phyloP scores from a whole-genome alignment of 1,140 invertebrate genomes.

The Manduca sexta region DNA sequence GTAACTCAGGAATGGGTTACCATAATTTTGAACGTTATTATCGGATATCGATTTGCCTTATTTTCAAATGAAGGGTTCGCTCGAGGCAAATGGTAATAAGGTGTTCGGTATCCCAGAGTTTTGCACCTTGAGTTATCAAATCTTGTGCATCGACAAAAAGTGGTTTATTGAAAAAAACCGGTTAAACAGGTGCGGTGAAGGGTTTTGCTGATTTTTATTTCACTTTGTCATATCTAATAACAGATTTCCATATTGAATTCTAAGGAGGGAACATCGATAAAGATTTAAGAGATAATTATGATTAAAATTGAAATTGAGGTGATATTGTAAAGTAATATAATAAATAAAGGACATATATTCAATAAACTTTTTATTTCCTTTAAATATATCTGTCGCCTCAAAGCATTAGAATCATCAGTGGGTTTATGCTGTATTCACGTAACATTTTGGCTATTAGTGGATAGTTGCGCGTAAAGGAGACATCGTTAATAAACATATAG shows the following conservation, averaged over 20 bases:
- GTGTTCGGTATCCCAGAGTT: slow-evolving; percentile 43
- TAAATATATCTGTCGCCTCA: no score
- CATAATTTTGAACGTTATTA: slow-evolving; percentile 57
- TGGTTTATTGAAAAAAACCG: slow-evolving; percentile 36
- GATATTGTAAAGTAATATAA: no score
- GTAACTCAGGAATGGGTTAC: slow-evolving; percentile 49
- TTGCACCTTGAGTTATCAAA: slow-evolving; percentile 62
- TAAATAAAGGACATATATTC: no score
- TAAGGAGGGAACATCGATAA: no score
- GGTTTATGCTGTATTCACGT: no score
- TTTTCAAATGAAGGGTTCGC: slow-evolving; percentile 38
- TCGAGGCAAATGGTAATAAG: slow-evolving; percentile 43
- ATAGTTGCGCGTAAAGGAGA: no score
- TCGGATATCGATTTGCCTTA: slow-evolving; percentile 55
- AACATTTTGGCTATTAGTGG: no score
- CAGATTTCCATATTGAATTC: not conserved
- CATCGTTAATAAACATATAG: no score
- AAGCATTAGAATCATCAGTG: no score
- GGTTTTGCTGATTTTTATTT: slow-evolving; percentile 27
- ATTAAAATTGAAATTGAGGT: no score
- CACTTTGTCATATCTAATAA: not conserved
- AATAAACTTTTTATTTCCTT: no score
- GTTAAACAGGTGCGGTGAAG: slow-evolving; percentile 41
- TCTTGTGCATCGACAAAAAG: slow-evolving; percentile 30
- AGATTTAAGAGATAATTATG: no score